These are phyloP conservation scores for Penelope pileata DNA, from an alignment of 2,113 vertebrate species.

Conservation along the genomic window DNA sequence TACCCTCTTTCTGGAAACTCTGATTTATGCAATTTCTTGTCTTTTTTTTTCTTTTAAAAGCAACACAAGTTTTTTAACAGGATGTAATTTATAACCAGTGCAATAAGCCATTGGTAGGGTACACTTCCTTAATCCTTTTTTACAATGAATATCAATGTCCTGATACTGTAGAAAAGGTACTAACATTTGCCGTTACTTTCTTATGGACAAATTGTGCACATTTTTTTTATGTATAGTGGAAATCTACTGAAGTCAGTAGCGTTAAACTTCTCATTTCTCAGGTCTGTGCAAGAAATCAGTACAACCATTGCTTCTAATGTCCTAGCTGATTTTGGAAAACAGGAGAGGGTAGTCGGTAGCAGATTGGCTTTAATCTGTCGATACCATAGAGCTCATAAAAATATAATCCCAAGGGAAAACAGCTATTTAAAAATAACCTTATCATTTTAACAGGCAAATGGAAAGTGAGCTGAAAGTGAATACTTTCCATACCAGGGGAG, in stretches of 20 bases:
- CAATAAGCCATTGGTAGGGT: not conserved
- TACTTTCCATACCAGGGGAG: not conserved
- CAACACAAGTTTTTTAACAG: slow-evolving; percentile 13
- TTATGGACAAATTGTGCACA: not conserved
- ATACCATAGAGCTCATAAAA: not conserved
- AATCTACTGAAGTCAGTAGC: not conserved
- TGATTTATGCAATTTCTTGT: slow-evolving; percentile 22
- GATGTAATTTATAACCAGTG: slow-evolving; percentile 41
- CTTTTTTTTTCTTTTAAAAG: not conserved
- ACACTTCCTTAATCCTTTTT: slow-evolving; percentile 12
- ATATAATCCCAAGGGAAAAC: not conserved
- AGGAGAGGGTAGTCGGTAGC: not conserved
- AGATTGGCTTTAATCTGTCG: not conserved
- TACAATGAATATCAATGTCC: not conserved
- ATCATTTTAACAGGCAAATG: not conserved
- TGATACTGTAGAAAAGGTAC: not conserved
- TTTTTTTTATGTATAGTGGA: not conserved
- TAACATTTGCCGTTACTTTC: not conserved
- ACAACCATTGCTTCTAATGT: not conserved
- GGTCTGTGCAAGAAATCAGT: not conserved
- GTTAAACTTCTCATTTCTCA: not conserved
- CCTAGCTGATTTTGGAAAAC: not conserved
- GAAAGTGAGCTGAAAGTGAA: not conserved
- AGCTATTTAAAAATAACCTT: not conserved
- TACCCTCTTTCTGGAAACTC: slow-evolving; percentile 39